These are phyloP conservation scores for Helicoverpa zea DNA, from an alignment of 1,140 invertebrate genomes.

Conservation along the genomic window DNA sequence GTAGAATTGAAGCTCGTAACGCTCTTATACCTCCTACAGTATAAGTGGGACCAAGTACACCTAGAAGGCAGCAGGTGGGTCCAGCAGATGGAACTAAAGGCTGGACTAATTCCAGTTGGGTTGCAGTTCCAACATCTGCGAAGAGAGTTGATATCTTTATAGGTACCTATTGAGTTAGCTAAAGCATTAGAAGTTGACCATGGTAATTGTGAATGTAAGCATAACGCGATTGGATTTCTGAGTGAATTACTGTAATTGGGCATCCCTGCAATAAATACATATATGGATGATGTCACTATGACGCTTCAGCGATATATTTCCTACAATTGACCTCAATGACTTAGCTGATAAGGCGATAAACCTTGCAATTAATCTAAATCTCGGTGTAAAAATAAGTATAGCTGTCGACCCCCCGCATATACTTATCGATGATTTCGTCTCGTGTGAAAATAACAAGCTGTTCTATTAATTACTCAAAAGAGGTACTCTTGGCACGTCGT, in stretches of 20 bases:
- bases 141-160: conserved; percentile 43
- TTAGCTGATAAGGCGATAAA: background rate
- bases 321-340: conserved; percentile 37
- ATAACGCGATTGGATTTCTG: background rate
- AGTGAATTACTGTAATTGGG: background rate
- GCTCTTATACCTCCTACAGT: conserved; percentile 92
- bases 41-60: conserved; percentile 92
- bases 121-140: conserved; percentile 90
- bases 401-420: conserved; percentile 5
- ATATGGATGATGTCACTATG: conserved; percentile 43
- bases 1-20: conserved; percentile 93
- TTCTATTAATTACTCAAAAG: no score
- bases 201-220: background rate
- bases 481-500: no score
- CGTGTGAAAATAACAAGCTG: no score
- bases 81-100: conserved; percentile 74
- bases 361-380: conserved; percentile 1
- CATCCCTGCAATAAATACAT: background rate
- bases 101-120: conserved; percentile 92
- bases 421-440: background rate
- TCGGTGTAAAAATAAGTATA: background rate
- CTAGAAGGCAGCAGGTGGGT: conserved; percentile 89
- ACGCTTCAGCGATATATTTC: conserved; percentile 41
- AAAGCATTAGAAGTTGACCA: background rate
- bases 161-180: no score